A percentile compares a stretch with the other conserved stretches of the same genome.
Conservation (phyloP, 2,797 vertebrate genomes). For the Sebastolobus alascanus region DNA sequence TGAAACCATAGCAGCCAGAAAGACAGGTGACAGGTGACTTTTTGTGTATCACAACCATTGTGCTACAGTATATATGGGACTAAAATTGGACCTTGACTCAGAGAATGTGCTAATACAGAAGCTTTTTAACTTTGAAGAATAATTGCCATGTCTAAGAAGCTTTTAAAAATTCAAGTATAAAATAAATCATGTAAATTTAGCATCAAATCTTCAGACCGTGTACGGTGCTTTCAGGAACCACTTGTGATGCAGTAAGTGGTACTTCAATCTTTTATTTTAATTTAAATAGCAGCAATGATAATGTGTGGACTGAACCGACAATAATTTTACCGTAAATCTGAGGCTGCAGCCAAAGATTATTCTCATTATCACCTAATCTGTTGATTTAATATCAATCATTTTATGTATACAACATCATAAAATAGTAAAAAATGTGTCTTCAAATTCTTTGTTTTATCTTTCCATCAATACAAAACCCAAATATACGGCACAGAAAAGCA, state of each 20-base stretch:
- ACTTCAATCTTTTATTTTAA: neutral
- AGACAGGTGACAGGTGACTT: neutral
- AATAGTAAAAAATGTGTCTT: neutral
- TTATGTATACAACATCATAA: neutral
- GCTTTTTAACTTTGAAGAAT: neutral
- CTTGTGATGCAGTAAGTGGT: neutral
- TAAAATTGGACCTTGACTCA: neutral
- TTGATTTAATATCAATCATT: neutral
- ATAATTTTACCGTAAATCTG: neutral
- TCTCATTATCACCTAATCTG: neutral
- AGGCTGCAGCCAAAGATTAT: neutral
- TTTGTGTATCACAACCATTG: neutral
- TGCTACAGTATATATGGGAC: too few relatives aligned
- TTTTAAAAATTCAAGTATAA: neutral
- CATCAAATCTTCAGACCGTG: neutral
- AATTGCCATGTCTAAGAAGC: neutral
- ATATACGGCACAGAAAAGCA: neutral
- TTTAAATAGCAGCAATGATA: neutral
- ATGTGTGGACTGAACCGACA: neutral
- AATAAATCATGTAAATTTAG: neutral
- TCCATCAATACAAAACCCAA: neutral
- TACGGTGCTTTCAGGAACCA: neutral
- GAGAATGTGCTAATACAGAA: neutral
- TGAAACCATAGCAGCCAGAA: neutral
- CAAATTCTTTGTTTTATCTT: neutral